phyloP scores from a whole-genome alignment of 2,797 vertebrate species.

The Neopelma chrysocephalum region DNA sequence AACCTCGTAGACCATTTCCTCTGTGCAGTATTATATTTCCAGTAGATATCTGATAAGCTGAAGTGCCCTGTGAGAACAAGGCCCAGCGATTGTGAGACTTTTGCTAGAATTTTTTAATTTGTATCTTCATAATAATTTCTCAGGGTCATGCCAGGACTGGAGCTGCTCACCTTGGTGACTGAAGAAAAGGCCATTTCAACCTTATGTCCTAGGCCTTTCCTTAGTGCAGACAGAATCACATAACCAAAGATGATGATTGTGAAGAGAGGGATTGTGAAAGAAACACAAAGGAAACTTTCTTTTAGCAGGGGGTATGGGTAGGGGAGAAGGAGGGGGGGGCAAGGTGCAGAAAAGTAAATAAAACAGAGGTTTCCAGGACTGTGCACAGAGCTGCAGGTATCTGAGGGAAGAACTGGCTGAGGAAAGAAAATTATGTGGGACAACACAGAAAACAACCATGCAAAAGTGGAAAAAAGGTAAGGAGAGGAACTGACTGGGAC shows the following conservation, averaged over 20 bases:
- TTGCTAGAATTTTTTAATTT: not conserved
- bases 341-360: not conserved
- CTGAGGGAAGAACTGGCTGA: not conserved
- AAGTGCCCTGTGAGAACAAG: not conserved
- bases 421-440: not conserved
- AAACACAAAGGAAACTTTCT: not conserved
- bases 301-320: not conserved
- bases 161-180: rapidly evolving
- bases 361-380: not conserved
- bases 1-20: not conserved
- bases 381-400: not conserved
- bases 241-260: not conserved
- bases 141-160: not conserved
- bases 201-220: not conserved
- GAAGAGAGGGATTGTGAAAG: not conserved
- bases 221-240: not conserved
- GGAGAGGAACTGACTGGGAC: not conserved
- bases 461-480: not conserved
- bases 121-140: not conserved
- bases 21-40: not conserved
- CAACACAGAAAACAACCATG: not conserved
- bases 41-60: not conserved
- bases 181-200: not conserved
- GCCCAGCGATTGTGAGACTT: not conserved
- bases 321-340: not conserved